A percentile compares a stretch with the other conserved stretches of the same genome.
Conservation (phyloP, 1,140 invertebrate species). For the Drosophila ercepeae region DNA sequence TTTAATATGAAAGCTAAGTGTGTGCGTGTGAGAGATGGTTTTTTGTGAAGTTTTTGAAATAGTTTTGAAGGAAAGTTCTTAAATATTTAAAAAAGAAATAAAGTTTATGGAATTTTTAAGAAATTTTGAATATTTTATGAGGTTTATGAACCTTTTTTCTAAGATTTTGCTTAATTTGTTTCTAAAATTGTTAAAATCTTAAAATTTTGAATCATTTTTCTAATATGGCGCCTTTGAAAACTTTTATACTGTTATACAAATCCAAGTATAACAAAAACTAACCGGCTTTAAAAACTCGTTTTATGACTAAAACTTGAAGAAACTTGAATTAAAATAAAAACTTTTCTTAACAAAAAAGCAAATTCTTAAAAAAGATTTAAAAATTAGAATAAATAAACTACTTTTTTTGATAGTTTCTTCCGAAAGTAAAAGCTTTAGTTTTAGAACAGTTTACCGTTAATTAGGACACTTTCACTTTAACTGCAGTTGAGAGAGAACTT, state of each 20-base stretch:
- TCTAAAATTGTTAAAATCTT: neutral
- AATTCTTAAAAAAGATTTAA: neutral
- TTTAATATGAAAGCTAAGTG: neutral
- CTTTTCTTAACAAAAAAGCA: neutral
- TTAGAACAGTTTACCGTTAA: conserved; percentile 5
- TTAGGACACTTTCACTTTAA: conserved; percentile 36
- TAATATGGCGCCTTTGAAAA: conserved; percentile 11
- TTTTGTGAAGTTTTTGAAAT: neutral
- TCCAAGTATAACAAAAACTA: conserved; percentile 1
- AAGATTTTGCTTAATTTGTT: neutral
- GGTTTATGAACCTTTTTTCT: neutral
- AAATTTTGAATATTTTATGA: too few relatives aligned
- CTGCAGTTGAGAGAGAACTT: conserved; percentile 22
- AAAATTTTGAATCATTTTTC: neutral
- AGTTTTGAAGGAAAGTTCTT: neutral
- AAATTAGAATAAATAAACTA: neutral
- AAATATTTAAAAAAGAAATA: neutral
- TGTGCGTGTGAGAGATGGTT: neutral
- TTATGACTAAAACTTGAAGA: neutral
- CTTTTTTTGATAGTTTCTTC: too few relatives aligned
- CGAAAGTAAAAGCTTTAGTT: conserved; percentile 13
- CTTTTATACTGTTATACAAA: conserved; percentile 41
- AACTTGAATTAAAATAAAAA: neutral
- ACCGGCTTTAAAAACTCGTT: neutral
- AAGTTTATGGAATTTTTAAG: neutral